A percentile compares a stretch with the other conserved stretches of the same genome.
These are phyloP conservation scores for Saccostrea echinata DNA, from an alignment of 1,140 invertebrate genomes.

Conservation along the genomic window DNA sequence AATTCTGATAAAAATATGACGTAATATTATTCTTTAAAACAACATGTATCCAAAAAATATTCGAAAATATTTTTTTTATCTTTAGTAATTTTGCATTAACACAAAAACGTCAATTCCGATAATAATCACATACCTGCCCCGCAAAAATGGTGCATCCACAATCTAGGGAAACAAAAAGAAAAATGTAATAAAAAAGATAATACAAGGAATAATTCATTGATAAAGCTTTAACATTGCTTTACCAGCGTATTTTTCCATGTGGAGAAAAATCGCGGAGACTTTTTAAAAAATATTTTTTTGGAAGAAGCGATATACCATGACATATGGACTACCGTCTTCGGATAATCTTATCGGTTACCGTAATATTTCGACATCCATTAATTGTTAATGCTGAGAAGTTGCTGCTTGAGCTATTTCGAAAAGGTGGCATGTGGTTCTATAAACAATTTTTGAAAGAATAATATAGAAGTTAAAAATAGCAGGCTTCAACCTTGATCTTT, in stretches of 20 bases:
- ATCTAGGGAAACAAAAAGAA: slow-evolving; percentile 16
- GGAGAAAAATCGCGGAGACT: neutral
- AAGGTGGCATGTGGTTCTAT: slow-evolving; percentile 14
- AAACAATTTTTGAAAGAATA: neutral
- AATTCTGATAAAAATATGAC: slow-evolving; percentile 25
- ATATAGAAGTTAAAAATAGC: slow-evolving; percentile 16
- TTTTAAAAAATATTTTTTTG: too few species aligned
- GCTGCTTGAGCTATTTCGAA: slow-evolving; percentile 24
- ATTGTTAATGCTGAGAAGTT: slow-evolving; percentile 20
- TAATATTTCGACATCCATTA: slow-evolving; percentile 23
- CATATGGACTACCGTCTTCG: slow-evolving; percentile 3
- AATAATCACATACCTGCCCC: neutral
- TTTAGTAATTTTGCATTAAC: slow-evolving; percentile 9
- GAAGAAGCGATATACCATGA: neutral
- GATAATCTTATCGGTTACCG: neutral
- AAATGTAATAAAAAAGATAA: slow-evolving; percentile 8
- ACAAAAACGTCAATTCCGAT: slow-evolving; percentile 20
- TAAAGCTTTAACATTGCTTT: neutral
- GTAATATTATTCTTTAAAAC: slow-evolving; percentile 17
- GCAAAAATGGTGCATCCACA: neutral
- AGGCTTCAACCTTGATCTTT: neutral
- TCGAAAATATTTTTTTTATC: neutral
- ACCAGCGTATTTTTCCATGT: slow-evolving; percentile 21
- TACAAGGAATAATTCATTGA: slow-evolving; percentile 8
- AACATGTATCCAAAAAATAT: neutral